Percentiles rank a stretch among this genome's conserved stretches.
phyloP scores from a whole-genome alignment of 2,797 vertebrate genomes.

The Trachops cirrhosus region DNA sequence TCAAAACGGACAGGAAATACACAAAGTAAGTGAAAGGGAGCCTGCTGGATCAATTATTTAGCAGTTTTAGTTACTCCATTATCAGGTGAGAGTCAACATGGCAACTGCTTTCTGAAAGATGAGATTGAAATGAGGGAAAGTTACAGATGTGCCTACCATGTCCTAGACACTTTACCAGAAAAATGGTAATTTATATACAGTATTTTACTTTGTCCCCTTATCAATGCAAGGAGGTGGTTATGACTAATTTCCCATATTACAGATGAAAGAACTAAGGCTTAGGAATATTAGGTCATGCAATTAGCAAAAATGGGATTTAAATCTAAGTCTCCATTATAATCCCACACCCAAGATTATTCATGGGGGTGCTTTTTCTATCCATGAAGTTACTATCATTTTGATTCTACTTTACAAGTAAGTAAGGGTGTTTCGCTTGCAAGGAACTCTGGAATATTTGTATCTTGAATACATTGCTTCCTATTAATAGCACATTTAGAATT shows the following conservation, averaged over 20 bases:
- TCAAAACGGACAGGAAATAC: not conserved
- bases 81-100: not conserved
- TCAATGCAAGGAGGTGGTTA: not conserved
- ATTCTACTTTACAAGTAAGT: not conserved
- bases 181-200: not conserved
- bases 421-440: not conserved
- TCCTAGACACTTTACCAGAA: not conserved
- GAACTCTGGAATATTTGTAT: not conserved
- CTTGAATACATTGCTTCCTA: not conserved
- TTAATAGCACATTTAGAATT: not conserved
- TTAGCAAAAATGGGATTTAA: conserved; percentile 2
- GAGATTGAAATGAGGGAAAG: not conserved
- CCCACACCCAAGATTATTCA: not conserved
- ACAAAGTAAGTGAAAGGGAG: not conserved
- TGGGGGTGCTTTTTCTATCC: not conserved
- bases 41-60: not conserved
- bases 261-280: not conserved
- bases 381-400: not conserved
- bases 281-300: not conserved
- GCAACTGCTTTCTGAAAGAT: not conserved
- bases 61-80: not conserved
- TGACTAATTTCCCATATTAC: not conserved
- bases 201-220: not conserved
- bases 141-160: not conserved
- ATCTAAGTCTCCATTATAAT: not conserved